Evolutionary conservation across 1,140 invertebrate genomes (phyloP).

Genomic region (Anadara kagoshimensis): DNA sequence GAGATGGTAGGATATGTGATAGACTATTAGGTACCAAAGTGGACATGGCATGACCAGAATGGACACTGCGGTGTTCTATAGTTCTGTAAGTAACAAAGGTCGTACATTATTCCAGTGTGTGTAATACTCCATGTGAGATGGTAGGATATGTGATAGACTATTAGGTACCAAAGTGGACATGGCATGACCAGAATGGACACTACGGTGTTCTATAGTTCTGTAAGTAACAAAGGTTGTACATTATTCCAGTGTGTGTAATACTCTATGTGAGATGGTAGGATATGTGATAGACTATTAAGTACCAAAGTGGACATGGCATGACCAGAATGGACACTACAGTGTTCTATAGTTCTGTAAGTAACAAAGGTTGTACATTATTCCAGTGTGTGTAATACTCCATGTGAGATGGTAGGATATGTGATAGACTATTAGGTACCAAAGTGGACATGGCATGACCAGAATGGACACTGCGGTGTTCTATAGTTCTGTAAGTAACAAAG

Average conservation of each 20-base stretch:
- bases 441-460: slow-evolving; percentile 74
- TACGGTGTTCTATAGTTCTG: slow-evolving; percentile 50
- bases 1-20: slow-evolving; percentile 79
- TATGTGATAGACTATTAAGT: slow-evolving; percentile 78
- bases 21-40: slow-evolving; percentile 78
- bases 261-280: slow-evolving; percentile 81
- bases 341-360: slow-evolving; percentile 53
- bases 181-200: slow-evolving; percentile 53
- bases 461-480: slow-evolving; percentile 44
- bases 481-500: slow-evolving; percentile 46
- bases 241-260: slow-evolving; percentile 90
- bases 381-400: slow-evolving; percentile 89
- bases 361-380: too few relatives aligned
- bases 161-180: slow-evolving; percentile 78
- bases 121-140: slow-evolving; percentile 86
- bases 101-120: slow-evolving; percentile 87
- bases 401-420: slow-evolving; percentile 81
- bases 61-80: slow-evolving; percentile 45
- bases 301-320: slow-evolving; percentile 77
- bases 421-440: slow-evolving; percentile 78
- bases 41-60: slow-evolving; percentile 73
- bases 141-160: slow-evolving; percentile 79
- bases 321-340: slow-evolving; percentile 32
- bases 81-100: slow-evolving; percentile 65
- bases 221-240: too few relatives aligned